These are phyloP conservation scores for Podargus strigoides DNA, from an alignment of 2,797 vertebrate genomes.

Conservation along the genomic window DNA sequence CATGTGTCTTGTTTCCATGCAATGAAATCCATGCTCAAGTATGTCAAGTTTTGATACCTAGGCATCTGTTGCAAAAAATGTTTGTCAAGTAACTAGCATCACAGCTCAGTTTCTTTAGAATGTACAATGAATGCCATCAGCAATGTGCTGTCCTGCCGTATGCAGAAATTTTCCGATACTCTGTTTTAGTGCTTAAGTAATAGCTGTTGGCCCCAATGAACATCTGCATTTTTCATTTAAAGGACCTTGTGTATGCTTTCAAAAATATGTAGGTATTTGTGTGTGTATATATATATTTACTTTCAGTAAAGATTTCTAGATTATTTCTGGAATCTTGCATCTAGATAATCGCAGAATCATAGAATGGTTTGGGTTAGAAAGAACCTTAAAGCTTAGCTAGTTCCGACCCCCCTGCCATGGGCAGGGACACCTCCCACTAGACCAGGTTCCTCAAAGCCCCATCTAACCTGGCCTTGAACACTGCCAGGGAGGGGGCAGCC, in stretches of 20 bases:
- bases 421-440: too few species aligned
- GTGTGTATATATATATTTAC: neutral
- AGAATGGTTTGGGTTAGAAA: too few species aligned
- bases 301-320: neutral
- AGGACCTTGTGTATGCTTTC: neutral
- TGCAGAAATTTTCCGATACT: neutral
- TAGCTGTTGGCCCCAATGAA: neutral
- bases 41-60: neutral
- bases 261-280: neutral
- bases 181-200: neutral
- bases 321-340: neutral
- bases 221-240: neutral
- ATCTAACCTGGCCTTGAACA: too few species aligned
- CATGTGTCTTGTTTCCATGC: neutral
- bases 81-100: accelerated
- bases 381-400: too few species aligned
- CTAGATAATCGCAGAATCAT: too few species aligned
- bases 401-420: too few species aligned
- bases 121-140: accelerated
- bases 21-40: neutral
- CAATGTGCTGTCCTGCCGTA: neutral
- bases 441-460: too few species aligned
- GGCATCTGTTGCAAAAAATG: neutral
- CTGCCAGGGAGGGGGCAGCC: too few species aligned
- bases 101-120: neutral